Percentiles rank a stretch among this genome's conserved stretches.
Conservation (phyloP, 2,888 invertebrate genomes). For the Drosophila seclusa region DNA sequence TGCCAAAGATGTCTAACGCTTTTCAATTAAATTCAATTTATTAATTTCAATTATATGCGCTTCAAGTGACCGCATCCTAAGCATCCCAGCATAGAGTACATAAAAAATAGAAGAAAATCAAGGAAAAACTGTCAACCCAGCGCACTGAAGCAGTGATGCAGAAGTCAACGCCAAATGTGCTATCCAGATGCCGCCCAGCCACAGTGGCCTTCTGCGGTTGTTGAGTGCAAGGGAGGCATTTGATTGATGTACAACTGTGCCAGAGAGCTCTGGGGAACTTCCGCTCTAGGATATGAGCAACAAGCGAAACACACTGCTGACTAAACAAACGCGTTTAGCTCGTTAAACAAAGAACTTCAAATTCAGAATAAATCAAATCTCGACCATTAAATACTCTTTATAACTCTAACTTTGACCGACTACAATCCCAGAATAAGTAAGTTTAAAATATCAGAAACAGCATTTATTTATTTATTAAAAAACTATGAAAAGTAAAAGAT, state of each 20-base stretch:
- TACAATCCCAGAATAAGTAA: background rate
- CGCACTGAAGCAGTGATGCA: slow-evolving; percentile 34
- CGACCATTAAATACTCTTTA: slow-evolving; percentile 16
- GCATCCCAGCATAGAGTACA: slow-evolving; percentile 12
- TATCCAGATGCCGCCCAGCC: slow-evolving; percentile 48
- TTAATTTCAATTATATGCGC: slow-evolving; percentile 77
- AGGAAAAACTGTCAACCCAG: slow-evolving; percentile 52
- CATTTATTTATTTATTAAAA: background rate
- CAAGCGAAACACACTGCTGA: slow-evolving; percentile 24
- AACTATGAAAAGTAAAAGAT: background rate
- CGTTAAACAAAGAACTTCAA: slow-evolving; percentile 39
- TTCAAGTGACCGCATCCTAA: slow-evolving; percentile 62
- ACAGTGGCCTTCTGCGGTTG: slow-evolving; percentile 33
- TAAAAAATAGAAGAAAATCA: slow-evolving; percentile 2
- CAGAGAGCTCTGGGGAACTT: slow-evolving; percentile 4
- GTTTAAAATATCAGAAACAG: background rate
- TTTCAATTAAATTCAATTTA: slow-evolving; percentile 79
- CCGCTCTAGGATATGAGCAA: slow-evolving; percentile 22
- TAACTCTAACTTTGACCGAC: background rate
- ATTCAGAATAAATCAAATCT: background rate
- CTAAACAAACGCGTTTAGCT: slow-evolving; percentile 37
- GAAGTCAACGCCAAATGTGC: slow-evolving; percentile 42
- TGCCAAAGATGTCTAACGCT: slow-evolving; percentile 56
- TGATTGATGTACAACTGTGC: slow-evolving; percentile 61
- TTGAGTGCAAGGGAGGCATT: slow-evolving; percentile 55